These are phyloP conservation scores for Falcaria lacertinaria DNA, from an alignment of 2,888 invertebrate species.

Conservation along the genomic window DNA sequence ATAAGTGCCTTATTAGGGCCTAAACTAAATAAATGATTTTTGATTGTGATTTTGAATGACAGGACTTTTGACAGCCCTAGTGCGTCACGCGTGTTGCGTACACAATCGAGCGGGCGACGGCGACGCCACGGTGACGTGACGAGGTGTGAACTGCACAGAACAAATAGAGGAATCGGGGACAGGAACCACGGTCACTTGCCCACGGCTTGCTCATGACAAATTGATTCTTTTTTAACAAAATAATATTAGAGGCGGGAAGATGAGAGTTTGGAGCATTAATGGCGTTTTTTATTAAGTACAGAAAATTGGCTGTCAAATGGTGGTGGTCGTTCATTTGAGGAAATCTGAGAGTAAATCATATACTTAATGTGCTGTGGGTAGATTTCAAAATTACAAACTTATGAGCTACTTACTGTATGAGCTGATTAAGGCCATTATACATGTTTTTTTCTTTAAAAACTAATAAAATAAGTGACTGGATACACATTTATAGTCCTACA, in stretches of 20 bases:
- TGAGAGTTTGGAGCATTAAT: neutral
- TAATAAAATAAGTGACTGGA: too few relatives aligned
- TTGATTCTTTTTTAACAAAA: conserved; percentile 32
- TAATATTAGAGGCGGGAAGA: neutral
- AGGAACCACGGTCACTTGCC: conserved; percentile 67
- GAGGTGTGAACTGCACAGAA: conserved; percentile 56
- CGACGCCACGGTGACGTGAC: conserved; percentile 7
- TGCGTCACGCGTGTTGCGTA: conserved; percentile 35
- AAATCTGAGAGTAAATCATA: neutral
- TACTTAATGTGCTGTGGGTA: neutral
- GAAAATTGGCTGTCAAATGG: neutral
- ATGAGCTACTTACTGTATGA: too few relatives aligned
- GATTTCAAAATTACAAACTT: too few relatives aligned
- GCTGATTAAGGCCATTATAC: too few relatives aligned
- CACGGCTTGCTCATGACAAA: conserved; percentile 49
- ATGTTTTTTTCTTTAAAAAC: too few relatives aligned
- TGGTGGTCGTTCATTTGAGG: conserved; percentile 1
- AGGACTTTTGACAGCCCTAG: conserved; percentile 29
- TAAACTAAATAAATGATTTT: too few relatives aligned
- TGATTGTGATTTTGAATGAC: too few relatives aligned
- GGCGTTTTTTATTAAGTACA: neutral
- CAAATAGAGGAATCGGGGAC: conserved; percentile 39
- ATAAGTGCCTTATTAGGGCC: too few relatives aligned
- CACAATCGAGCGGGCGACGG: conserved; percentile 41
- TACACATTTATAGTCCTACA: too few relatives aligned